A percentile compares a stretch with the other conserved stretches of the same genome.
phyloP scores from a whole-genome alignment of 2,797 vertebrate genomes.

The Gouania willdenowi region DNA sequence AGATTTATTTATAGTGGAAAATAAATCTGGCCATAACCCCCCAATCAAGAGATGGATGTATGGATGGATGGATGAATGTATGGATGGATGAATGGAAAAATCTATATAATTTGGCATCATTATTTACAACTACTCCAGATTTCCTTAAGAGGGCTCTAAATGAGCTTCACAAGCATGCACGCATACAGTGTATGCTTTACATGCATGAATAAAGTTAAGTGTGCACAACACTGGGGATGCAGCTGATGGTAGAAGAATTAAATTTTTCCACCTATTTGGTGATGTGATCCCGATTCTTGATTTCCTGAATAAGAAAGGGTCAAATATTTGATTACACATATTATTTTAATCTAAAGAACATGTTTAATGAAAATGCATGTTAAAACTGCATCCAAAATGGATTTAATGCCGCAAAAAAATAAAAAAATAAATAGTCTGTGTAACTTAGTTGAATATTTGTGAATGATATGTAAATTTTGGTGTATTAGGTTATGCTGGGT shows the following conservation, averaged over 20 bases:
- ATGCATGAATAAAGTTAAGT: constrained; percentile 60
- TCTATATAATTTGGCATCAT: constrained; percentile 31
- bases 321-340: constrained; percentile 66
- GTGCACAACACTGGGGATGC: constrained; percentile 68
- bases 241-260: constrained; percentile 64
- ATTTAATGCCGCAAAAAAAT: too few relatives aligned
- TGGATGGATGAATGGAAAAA: too few relatives aligned
- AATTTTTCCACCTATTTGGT: constrained; percentile 74
- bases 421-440: too few relatives aligned
- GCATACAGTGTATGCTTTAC: constrained; percentile 55
- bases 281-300: constrained; percentile 71
- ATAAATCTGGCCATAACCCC: too few relatives aligned
- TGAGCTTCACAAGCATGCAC: constrained; percentile 60
- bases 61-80: too few relatives aligned
- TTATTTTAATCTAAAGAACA: constrained; percentile 40
- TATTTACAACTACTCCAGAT: constrained; percentile 41
- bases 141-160: constrained; percentile 42
- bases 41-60: too few relatives aligned
- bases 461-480: too few relatives aligned
- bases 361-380: too few relatives aligned
- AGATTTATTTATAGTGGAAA: too few relatives aligned
- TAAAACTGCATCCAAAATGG: too few relatives aligned
- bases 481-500: too few relatives aligned
- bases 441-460: too few relatives aligned
- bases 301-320: constrained; percentile 72